Percentiles rank a stretch among this genome's conserved stretches.
These are phyloP conservation scores for Sebastes steindachneri DNA, from an alignment of 2,797 vertebrate genomes.

Conservation along the genomic window DNA sequence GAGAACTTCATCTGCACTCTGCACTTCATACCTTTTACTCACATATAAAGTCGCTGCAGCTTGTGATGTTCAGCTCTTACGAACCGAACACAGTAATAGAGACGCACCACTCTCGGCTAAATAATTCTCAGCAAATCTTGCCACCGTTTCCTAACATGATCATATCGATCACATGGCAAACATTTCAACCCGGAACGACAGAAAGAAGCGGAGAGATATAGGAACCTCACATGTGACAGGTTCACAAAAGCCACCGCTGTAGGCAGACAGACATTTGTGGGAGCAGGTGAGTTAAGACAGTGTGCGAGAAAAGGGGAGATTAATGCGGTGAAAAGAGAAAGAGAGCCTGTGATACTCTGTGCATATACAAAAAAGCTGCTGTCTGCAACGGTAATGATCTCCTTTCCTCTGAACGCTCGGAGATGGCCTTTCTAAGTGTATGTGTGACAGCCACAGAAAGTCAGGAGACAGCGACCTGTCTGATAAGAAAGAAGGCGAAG, in stretches of 20 bases:
- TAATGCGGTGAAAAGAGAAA: conserved; percentile 57
- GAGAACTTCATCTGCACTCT: conserved; percentile 57
- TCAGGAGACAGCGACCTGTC: conserved; percentile 90
- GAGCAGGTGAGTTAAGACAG: conserved; percentile 64
- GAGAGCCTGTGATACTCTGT: conserved; percentile 70
- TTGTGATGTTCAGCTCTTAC: conserved; percentile 37
- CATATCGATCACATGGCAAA: conserved; percentile 74
- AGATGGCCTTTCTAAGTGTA: conserved; percentile 68
- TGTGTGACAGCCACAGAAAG: conserved; percentile 89
- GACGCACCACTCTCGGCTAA: conserved; percentile 25
- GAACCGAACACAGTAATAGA: conserved; percentile 21
- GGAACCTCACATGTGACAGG: conserved; percentile 55
- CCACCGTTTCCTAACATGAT: conserved; percentile 48
- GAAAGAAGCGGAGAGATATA: conserved; percentile 32
- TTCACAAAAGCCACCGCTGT: conserved; percentile 67
- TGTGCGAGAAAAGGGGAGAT: conserved; percentile 39
- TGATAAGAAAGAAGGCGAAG: conserved; percentile 80
- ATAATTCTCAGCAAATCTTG: conserved; percentile 64
- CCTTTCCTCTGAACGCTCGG: conserved; percentile 67
- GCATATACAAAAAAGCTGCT: conserved; percentile 79
- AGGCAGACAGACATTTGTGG: conserved; percentile 65
- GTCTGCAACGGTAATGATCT: conserved; percentile 80
- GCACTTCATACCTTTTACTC: conserved; percentile 29
- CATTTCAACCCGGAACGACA: conserved; percentile 54
- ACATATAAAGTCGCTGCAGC: conserved; percentile 12